Base-by-base conservation (phyloP, 2,888 invertebrate genomes). In the Cheilosia vernalis region DNA sequence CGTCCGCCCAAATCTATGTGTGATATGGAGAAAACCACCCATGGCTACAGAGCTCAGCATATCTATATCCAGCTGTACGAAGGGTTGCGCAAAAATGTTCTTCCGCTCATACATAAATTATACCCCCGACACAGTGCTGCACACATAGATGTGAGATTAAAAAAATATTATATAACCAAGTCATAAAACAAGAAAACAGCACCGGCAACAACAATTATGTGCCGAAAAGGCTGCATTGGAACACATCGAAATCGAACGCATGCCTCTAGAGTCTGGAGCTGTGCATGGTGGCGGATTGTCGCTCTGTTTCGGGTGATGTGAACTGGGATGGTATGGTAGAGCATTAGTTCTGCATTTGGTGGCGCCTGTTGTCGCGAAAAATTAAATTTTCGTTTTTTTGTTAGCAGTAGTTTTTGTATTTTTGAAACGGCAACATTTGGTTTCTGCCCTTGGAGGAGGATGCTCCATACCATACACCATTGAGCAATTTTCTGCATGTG, bases 281-380 rank as follows among this genome's bases (percentile, higher is more conserved):
- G 30, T 30, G 30, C 4, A 42, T 53, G 73, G 51, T 72, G 60
- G 42, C 70, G 64, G 40, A 67, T 33, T 78, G 78, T 73, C 83
- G 72, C 78, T 72, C 42, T 58, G 61, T 61, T 51, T 37, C 0
- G 17, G 10, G 4, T 33, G n/a, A n/a, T n/a, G n/a, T n/a, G n/a
- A n/a, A 10, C 30, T 30, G 42, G 15, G 9, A 27, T 13, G 17
- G 4, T 13, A 21, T 21, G 42, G 40, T 19, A 17, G 67, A 51
- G 42, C 56, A 70, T 64, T 70, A 30, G 61, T 73, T 30, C 60
- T 66, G 61, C 72, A 73, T 74, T 73, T 33, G 33, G 73, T 83
- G 63, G 73, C 73, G 79, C 78, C 78, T 78, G 49, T 13, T 72
- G 60, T 66, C 56, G 49, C 66, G 61, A 82, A 87, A 86, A 84